Conservation (phyloP, 2,888 invertebrate species). For the Paralinhomoeus sp. region DNA sequence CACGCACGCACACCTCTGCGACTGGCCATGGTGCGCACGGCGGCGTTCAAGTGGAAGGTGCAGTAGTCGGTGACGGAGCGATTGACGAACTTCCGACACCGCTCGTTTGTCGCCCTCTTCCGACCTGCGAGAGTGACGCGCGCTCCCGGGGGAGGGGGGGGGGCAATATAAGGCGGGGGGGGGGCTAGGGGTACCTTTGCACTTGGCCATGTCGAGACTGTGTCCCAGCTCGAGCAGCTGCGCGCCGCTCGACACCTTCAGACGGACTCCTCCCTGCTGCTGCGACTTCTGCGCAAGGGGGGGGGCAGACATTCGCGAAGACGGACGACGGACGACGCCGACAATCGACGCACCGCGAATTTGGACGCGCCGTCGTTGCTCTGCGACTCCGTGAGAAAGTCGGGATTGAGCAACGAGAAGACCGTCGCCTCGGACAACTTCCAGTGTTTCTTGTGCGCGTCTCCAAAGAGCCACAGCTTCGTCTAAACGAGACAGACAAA, state of each 20-base stretch:
- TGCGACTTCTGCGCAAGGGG: too few species aligned
- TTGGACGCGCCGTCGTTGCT: too few species aligned
- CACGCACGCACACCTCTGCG: constrained; percentile 5
- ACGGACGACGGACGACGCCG: too few species aligned
- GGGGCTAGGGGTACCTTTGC: constrained; percentile 7
- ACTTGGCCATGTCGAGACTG: constrained; percentile 15
- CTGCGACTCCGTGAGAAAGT: constrained; percentile 4
- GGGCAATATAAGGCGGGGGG: too few species aligned
- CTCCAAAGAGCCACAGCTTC: constrained; percentile 20
- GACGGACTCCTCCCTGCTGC: too few species aligned
- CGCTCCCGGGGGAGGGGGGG: too few species aligned
- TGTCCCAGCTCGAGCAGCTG: constrained; percentile 18
- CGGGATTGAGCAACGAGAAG: constrained; percentile 9
- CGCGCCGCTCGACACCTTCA: too few species aligned
- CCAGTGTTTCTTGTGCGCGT: constrained; percentile 17
- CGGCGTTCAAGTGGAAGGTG: constrained; percentile 13
- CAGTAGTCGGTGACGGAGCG: constrained; percentile 10
- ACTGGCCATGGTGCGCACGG: constrained; percentile 6
- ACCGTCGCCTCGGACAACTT: constrained; percentile 11
- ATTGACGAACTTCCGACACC: constrained; percentile 17
- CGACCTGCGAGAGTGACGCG: too few species aligned
- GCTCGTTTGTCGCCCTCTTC: too few species aligned
- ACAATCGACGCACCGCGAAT: too few species aligned
- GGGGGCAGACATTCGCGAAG: too few species aligned
- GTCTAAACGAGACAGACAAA: too few species aligned